Conservation (phyloP, 2,113 vertebrate species). For the Noturus placidus region DNA sequence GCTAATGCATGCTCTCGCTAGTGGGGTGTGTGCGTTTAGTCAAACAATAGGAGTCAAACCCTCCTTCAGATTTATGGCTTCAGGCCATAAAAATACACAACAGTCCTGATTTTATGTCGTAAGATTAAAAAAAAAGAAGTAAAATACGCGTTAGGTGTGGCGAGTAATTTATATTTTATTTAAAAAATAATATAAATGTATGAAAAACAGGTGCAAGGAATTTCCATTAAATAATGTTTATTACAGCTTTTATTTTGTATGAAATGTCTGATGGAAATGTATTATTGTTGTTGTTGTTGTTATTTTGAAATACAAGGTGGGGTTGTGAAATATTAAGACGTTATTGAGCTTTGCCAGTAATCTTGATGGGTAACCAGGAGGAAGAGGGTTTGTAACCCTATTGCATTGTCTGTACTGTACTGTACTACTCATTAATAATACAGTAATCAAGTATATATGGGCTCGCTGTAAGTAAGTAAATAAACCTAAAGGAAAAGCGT, state of each 20-base stretch:
- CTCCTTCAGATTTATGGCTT: not conserved
- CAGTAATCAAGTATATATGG: not conserved
- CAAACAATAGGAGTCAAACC: conserved; percentile 9
- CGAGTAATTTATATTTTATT: not conserved
- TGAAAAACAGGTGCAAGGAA: not conserved
- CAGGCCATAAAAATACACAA: not conserved
- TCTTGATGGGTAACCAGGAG: not conserved
- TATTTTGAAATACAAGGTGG: not conserved
- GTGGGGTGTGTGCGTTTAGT: conserved; percentile 19
- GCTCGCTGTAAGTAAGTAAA: not conserved
- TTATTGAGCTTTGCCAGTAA: not conserved
- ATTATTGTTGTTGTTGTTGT: no score
- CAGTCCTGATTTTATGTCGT: not conserved
- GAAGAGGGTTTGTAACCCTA: not conserved
- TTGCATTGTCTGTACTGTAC: not conserved
- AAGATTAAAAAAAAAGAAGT: not conserved
- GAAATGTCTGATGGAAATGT: not conserved
- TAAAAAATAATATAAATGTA: not conserved
- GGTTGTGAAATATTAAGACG: not conserved
- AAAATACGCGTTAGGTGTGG: no score
- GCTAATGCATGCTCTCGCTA: conserved; percentile 1
- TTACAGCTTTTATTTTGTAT: not conserved
- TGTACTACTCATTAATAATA: not conserved
- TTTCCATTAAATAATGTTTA: not conserved
- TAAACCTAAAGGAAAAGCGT: not conserved